Percentiles rank a stretch among this genome's conserved stretches.
phyloP scores from a whole-genome alignment of 2,888 invertebrate genomes.

The Sesamia inferens region DNA sequence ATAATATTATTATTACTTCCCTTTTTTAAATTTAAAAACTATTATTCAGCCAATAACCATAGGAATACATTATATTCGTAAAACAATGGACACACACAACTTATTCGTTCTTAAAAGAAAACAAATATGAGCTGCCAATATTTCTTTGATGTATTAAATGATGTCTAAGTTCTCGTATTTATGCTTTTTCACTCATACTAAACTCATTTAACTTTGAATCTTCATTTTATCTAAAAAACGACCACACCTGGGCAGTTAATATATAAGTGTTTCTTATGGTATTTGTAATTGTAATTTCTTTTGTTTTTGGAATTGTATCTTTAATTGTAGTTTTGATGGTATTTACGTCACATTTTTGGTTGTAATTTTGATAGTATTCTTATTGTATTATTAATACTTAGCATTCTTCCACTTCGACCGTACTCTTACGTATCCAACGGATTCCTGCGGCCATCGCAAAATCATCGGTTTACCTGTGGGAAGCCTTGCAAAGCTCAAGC shows the following conservation, averaged over 20 bases:
- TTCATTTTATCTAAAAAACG: not conserved
- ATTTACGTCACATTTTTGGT: too few species aligned
- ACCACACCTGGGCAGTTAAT: not conserved
- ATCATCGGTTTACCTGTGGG: not conserved
- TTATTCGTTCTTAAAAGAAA: slow-evolving; percentile 63
- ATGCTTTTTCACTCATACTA: slow-evolving; percentile 53
- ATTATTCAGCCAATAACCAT: not conserved
- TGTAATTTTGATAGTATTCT: too few species aligned
- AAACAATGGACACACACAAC: slow-evolving; percentile 64
- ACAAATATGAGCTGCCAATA: slow-evolving; percentile 71
- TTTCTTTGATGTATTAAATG: slow-evolving; percentile 71
- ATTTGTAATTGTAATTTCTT: too few species aligned
- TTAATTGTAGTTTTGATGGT: too few species aligned
- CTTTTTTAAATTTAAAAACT: not conserved
- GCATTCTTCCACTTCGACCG: too few species aligned
- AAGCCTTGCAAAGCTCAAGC: not conserved
- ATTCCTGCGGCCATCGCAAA: too few species aligned
- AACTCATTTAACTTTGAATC: slow-evolving; percentile 6
- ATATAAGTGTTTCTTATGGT: too few species aligned
- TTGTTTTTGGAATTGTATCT: too few species aligned
- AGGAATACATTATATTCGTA: not conserved
- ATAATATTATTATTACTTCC: too few species aligned
- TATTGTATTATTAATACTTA: too few species aligned
- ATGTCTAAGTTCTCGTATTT: slow-evolving; percentile 71
- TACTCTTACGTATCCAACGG: too few species aligned